These are phyloP conservation scores for Henricia sp. DNA, from an alignment of 53 echinoderm and acorn worm genomes.

Conservation along the genomic window DNA sequence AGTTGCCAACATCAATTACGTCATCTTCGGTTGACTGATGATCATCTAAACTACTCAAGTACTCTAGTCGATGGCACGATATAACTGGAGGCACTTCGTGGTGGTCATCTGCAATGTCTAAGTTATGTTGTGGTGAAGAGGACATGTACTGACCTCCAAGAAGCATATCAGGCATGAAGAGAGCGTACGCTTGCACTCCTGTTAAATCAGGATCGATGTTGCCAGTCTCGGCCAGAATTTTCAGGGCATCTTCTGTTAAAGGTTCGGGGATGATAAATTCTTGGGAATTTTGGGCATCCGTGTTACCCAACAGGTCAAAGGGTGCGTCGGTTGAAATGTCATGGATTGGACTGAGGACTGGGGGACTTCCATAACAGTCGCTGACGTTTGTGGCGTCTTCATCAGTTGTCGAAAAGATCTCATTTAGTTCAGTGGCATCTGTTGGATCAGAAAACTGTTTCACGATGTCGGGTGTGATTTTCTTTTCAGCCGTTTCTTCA, in stretches of 20 bases:
- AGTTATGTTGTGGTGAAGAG: not conserved
- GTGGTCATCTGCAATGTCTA: not conserved
- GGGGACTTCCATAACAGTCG: conserved; percentile 30
- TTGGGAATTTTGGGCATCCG: not conserved
- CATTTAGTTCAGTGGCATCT: not conserved
- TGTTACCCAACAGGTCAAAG: not conserved
- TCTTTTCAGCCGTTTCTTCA: not conserved
- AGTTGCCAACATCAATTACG: not conserved
- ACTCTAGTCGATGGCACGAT: conserved; percentile 29
- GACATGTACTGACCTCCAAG: not conserved
- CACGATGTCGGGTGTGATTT: not conserved
- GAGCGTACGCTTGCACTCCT: conserved; percentile 39
- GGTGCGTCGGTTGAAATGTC: not conserved
- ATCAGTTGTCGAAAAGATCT: not conserved
- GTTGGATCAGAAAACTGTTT: not conserved
- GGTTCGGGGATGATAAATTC: conserved; percentile 3
- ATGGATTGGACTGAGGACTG: conserved; percentile 34
- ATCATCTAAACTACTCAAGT: not conserved
- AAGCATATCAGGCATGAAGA: conserved; percentile 32
- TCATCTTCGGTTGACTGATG: not conserved
- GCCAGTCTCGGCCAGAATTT: conserved; percentile 23
- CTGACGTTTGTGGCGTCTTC: too few relatives aligned
- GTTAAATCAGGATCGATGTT: conserved; percentile 28
- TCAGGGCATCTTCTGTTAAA: conserved; percentile 27
- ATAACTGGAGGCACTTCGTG: conserved; percentile 37